Percentiles rank a stretch among this genome's conserved stretches.
These are phyloP conservation scores for Drosophila aldrichi DNA, from an alignment of 2,888 invertebrate genomes.

Conservation along the genomic window DNA sequence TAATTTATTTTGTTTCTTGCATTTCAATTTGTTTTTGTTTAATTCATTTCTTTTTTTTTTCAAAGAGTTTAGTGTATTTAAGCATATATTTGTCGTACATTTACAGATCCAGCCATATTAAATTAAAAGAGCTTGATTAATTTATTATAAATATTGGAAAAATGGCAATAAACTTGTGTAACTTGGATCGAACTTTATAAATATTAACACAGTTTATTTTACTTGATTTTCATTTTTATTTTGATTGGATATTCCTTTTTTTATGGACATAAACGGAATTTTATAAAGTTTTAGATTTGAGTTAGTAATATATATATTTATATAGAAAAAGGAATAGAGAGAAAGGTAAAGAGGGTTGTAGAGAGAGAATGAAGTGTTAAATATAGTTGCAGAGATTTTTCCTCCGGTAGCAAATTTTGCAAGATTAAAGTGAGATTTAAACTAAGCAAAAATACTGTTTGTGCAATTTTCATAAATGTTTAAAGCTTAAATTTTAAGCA, in stretches of 20 bases:
- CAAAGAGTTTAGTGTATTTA: conserved; percentile 38
- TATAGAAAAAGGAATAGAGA: conserved; percentile 2
- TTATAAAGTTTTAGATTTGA: conserved; percentile 17
- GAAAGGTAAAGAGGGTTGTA: conserved; percentile 4
- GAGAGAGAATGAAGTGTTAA: conserved; percentile 3
- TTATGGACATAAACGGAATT: conserved; percentile 51
- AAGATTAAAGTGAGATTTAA: conserved; percentile 43
- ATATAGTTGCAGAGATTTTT: conserved; percentile 19
- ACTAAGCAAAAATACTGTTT: conserved; percentile 84
- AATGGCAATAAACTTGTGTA: conserved; percentile 54
- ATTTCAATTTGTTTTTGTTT: conserved; percentile 50
- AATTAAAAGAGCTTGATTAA: conserved; percentile 52
- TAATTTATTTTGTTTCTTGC: conserved; percentile 62
- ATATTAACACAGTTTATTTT: conserved; percentile 76
- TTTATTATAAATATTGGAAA: conserved; percentile 52
- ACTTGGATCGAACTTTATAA: conserved; percentile 58
- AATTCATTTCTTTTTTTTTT: conserved; percentile 41
- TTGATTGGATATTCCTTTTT: conserved; percentile 29
- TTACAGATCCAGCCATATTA: conserved; percentile 75
- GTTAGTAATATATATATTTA: conserved; percentile 15
- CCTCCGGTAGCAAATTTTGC: conserved; percentile 35
- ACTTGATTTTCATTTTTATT: conserved; percentile 42
- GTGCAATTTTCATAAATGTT: conserved; percentile 70
- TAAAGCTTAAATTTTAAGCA: conserved; percentile 76
- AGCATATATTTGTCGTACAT: conserved; percentile 64